phyloP scores from a whole-genome alignment of 1,140 invertebrate species.

The Drosophila punjabiensis region DNA sequence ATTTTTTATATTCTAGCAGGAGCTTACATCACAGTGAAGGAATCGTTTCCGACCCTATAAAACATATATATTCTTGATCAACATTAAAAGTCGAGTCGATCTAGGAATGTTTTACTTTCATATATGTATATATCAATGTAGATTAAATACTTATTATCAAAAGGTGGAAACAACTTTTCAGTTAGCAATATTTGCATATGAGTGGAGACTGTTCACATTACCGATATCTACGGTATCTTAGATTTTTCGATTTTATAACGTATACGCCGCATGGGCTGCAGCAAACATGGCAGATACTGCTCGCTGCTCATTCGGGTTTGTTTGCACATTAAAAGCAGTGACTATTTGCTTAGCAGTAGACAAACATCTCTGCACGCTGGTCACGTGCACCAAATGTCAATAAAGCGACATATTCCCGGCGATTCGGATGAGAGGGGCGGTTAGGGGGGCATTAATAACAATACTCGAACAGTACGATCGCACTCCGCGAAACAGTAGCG shows the following conservation, averaged over 20 bases:
- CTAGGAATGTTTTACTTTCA: not conserved
- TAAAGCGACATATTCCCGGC: conserved; percentile 63
- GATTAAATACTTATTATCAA: not conserved
- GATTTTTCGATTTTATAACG: conserved; percentile 3
- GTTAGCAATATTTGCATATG: not conserved
- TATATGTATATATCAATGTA: not conserved
- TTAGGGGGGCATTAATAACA: conserved; percentile 66
- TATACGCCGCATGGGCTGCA: conserved; percentile 17
- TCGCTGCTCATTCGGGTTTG: conserved; percentile 30
- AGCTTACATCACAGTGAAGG: no score
- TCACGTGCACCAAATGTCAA: conserved; percentile 77
- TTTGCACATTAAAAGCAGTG: conserved; percentile 48
- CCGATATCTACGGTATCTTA: not conserved
- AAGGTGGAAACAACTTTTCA: not conserved
- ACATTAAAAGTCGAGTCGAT: no score
- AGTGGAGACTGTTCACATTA: no score
- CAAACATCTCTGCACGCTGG: conserved; percentile 57
- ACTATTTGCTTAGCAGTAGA: conserved; percentile 40
- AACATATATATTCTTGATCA: no score
- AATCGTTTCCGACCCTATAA: no score
- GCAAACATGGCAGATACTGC: not conserved
- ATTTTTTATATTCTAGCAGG: no score
- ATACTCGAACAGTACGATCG: conserved; percentile 61
- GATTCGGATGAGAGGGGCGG: conserved; percentile 7
- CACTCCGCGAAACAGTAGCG: conserved; percentile 46